Percentiles rank a stretch among this genome's conserved stretches.
Evolutionary conservation across 92 coral and sea anemone genomes (phyloP).

Genomic region (Epizoanthus illoricatus): DNA sequence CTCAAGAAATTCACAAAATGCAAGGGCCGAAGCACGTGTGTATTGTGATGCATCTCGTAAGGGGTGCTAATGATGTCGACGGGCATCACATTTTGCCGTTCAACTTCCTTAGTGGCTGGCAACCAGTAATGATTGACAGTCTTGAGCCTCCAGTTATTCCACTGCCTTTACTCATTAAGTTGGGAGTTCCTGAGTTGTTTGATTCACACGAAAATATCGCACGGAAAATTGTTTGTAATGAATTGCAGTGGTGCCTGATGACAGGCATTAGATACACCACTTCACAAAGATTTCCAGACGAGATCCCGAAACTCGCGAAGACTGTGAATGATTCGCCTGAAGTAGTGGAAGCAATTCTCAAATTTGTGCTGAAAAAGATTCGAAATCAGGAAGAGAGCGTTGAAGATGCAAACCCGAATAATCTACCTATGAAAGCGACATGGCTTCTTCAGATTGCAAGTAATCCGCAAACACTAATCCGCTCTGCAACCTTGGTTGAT

Average conservation of each 20-base stretch:
- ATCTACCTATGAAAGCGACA: conserved; percentile 13
- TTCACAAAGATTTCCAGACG: conserved; percentile 1
- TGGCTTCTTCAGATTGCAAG: conserved; percentile 52
- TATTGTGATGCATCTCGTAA: conserved; percentile 41
- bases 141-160: conserved; percentile 47
- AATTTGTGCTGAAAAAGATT: conserved; percentile 44
- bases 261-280: conserved; percentile 36
- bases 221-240: conserved; percentile 36
- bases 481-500: conserved; percentile 35
- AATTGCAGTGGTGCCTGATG: conserved; percentile 53
- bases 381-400: conserved; percentile 18
- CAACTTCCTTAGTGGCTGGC: conserved; percentile 43
- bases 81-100: conserved; percentile 22
- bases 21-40: conserved; percentile 34
- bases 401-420: conserved; percentile 23
- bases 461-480: conserved; percentile 39
- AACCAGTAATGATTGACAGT: conserved; percentile 41
- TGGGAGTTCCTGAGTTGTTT: conserved; percentile 24
- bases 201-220: conserved; percentile 10
- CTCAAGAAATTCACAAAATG: not conserved
- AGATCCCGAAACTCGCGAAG: not conserved
- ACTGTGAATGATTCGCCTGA: not conserved
- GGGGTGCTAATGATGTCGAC: conserved; percentile 12
- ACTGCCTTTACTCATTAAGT: conserved; percentile 20
- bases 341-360: conserved; percentile 40